These are phyloP conservation scores for Nebria brevicollis DNA, from an alignment of 2,888 invertebrate species.

Conservation along the genomic window DNA sequence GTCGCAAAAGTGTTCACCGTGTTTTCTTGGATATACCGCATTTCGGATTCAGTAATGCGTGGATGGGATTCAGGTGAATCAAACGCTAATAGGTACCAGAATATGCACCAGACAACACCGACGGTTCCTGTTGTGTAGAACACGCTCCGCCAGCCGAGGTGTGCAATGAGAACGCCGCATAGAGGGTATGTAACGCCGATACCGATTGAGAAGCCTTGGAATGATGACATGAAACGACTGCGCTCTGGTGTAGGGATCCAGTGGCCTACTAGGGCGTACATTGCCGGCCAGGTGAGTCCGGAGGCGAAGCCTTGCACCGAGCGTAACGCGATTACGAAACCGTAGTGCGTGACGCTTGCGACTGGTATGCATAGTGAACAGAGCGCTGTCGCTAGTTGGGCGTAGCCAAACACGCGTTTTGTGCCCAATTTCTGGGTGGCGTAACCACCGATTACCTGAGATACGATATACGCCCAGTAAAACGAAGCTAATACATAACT, in stretches of 20 bases:
- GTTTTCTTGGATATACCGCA: conserved; percentile 73
- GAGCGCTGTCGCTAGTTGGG: conserved; percentile 74
- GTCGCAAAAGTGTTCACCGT: conserved; percentile 65
- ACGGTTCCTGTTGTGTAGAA: conserved; percentile 77
- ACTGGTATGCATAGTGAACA: conserved; percentile 74
- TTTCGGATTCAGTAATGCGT: conserved; percentile 67
- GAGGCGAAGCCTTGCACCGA: conserved; percentile 51
- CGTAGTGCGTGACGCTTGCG: conserved; percentile 71
- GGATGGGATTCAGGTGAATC: conserved; percentile 76
- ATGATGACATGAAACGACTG: conserved; percentile 79
- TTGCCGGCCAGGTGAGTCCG: conserved; percentile 80
- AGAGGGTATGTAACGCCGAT: conserved; percentile 77
- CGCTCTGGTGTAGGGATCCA: conserved; percentile 79
- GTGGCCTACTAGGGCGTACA: conserved; percentile 78
- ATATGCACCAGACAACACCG: conserved; percentile 70
- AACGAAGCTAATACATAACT: conserved; percentile 74
- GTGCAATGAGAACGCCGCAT: conserved; percentile 75
- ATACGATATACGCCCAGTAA: conserved; percentile 79
- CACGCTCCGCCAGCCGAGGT: conserved; percentile 74
- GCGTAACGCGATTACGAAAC: conserved; percentile 69
- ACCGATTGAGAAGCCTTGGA: conserved; percentile 80
- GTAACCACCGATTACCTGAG: conserved; percentile 75
- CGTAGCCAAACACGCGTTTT: conserved; percentile 76
- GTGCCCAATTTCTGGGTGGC: conserved; percentile 78
- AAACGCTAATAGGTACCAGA: conserved; percentile 76